Evolutionary conservation across 2,113 vertebrate species (phyloP), one percentile per base, ranked within the genome.

Genomic region (Salminus brasiliensis): DNA sequence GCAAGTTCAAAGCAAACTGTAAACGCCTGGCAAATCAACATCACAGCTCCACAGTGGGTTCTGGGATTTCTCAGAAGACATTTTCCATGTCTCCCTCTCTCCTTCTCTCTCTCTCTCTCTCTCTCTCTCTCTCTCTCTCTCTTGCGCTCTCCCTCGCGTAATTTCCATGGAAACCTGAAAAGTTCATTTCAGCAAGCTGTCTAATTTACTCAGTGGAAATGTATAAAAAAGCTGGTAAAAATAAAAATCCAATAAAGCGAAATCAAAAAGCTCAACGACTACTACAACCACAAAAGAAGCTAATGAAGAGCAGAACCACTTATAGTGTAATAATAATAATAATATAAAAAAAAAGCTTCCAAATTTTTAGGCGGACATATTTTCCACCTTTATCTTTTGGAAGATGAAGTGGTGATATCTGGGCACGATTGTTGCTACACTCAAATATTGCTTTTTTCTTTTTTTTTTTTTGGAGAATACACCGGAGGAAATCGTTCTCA

Each of bases 141-240:
- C 52, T 55, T 5, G 47, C 55, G 60, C 72, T 62, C 72, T 63
- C 57, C 27, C 23, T 41, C 41, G 23, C n/a, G 62, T 59, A 69
- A 57, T 62, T 69, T 82, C 84, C 79, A 80, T 85, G 74, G 82
- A 85, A 81, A 87, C 78, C 79, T 88, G 62, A 82, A 86, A 87
- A 87, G 65, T 85, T 88, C 18, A 83, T 88, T 91, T 84, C 78
- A 84, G 85, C 39, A 81, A 88, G 89, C 83, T 30, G 72, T 85
- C 81, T 66, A 86, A 75, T 90, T 89, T 80, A 84, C 84, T 87
- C 72, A 86, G 88, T 88, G 87, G 82, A 91, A 91, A 89, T 69
- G 62, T 84, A 86, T 88, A 87, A 83, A 80, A 85, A 60, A 41
- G 41, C 85, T 41, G 4, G 27, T 77, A 84, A 80, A 76, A 85